Percentiles rank a stretch among this genome's conserved stretches.
Evolutionary conservation across 2,888 invertebrate genomes (phyloP).

Genomic region (Pandemis cinnamomeana): DNA sequence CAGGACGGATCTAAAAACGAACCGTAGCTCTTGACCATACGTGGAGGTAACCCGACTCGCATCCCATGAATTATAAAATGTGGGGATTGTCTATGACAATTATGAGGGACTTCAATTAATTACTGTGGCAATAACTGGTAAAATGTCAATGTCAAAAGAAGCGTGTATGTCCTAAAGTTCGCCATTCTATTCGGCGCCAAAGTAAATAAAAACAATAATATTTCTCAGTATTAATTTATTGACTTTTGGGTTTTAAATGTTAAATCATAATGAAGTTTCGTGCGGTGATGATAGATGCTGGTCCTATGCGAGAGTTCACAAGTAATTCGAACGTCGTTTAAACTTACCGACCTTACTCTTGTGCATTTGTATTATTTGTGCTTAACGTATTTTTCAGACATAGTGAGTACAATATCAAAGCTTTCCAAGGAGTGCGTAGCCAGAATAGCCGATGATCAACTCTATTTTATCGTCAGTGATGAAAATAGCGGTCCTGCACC

Average conservation of each 20-base stretch:
- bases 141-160: constrained; percentile 10
- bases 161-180: neutral
- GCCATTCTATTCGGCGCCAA: constrained; percentile 32
- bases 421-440: constrained; percentile 91
- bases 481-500: constrained; percentile 87
- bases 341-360: constrained; percentile 18
- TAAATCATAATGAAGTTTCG: constrained; percentile 86
- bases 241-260: neutral
- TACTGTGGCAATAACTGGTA: constrained; percentile 3
- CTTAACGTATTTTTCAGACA: constrained; percentile 78
- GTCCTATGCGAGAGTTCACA: constrained; percentile 89
- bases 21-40: too few relatives aligned
- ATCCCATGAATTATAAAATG: neutral
- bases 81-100: constrained; percentile 26
- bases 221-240: neutral
- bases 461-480: constrained; percentile 91
- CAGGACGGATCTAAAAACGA: too few relatives aligned
- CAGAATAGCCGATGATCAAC: constrained; percentile 86
- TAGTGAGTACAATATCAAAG: constrained; percentile 90
- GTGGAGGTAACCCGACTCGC: too few relatives aligned
- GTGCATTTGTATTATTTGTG: neutral
- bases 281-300: constrained; percentile 87
- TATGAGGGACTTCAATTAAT: neutral
- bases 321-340: constrained; percentile 71
- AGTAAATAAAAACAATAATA: constrained; percentile 31